Percentiles rank a stretch among this genome's conserved stretches.
phyloP scores from a whole-genome alignment of 2,888 invertebrate species.

The Scrobipalpa atriplicella region DNA sequence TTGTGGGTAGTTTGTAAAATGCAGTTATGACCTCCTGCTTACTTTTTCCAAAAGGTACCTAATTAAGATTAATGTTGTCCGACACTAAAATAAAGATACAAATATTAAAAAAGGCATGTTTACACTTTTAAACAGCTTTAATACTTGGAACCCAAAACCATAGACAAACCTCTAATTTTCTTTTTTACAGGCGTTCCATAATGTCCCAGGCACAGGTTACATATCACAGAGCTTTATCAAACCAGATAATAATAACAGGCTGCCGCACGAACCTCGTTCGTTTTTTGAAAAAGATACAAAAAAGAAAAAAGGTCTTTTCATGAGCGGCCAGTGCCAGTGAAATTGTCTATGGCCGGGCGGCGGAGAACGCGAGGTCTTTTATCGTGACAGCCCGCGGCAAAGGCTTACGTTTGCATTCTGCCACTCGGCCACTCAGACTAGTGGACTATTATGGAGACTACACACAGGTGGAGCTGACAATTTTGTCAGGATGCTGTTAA shows the following conservation, averaged over 20 bases:
- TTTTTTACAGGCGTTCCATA: slow-evolving; percentile 15
- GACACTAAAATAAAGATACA: background rate
- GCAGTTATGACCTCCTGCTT: too few relatives aligned
- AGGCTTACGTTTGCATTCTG: slow-evolving; percentile 64
- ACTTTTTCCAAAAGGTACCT: too few relatives aligned
- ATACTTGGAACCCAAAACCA: background rate
- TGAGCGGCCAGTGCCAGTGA: slow-evolving; percentile 60
- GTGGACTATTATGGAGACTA: slow-evolving; percentile 32
- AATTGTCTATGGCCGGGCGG: slow-evolving; percentile 68
- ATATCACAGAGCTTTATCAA: slow-evolving; percentile 30
- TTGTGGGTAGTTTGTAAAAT: too few relatives aligned
- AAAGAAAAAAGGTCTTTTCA: slow-evolving; percentile 61
- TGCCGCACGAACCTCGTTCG: slow-evolving; percentile 38
- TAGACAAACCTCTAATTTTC: slow-evolving; percentile 18
- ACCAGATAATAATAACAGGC: slow-evolving; percentile 32
- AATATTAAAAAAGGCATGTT: background rate
- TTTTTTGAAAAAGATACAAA: slow-evolving; percentile 45
- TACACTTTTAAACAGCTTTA: background rate
- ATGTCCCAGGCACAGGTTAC: slow-evolving; percentile 15
- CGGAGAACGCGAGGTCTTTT: slow-evolving; percentile 57
- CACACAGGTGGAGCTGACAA: slow-evolving; percentile 8
- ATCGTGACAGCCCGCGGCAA: slow-evolving; percentile 76
- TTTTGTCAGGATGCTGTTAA: background rate
- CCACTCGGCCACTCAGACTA: slow-evolving; percentile 51
- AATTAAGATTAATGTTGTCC: too few relatives aligned